Conservation (phyloP, 2,888 invertebrate species). For the Cantharis rustica region DNA sequence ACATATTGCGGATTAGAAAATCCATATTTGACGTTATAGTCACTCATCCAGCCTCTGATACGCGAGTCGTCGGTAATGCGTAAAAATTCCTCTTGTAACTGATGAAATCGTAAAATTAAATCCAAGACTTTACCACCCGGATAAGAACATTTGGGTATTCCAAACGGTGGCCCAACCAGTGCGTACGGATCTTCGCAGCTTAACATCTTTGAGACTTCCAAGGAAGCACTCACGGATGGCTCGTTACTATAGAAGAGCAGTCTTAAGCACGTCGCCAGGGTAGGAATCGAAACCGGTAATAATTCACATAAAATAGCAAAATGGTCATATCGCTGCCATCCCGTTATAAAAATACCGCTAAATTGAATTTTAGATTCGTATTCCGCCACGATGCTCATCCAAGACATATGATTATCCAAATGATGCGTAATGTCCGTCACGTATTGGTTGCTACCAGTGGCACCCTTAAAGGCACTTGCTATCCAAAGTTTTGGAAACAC, state of each 20-base stretch:
- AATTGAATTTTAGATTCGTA: slow-evolving; percentile 61
- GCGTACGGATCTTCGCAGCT: slow-evolving; percentile 50
- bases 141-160: slow-evolving; percentile 49
- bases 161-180: slow-evolving; percentile 46
- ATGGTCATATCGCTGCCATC: slow-evolving; percentile 75
- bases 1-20: slow-evolving; percentile 69
- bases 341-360: slow-evolving; percentile 71
- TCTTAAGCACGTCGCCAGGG: slow-evolving; percentile 64
- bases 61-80: slow-evolving; percentile 54
- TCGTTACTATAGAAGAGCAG: slow-evolving; percentile 54
- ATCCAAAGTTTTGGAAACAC: slow-evolving; percentile 76
- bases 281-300: slow-evolving; percentile 66
- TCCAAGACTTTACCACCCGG: slow-evolving; percentile 51
- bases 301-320: slow-evolving; percentile 69
- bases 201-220: slow-evolving; percentile 46
- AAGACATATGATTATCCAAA: slow-evolving; percentile 72
- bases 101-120: slow-evolving; percentile 54
- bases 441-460: slow-evolving; percentile 61
- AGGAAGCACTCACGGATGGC: slow-evolving; percentile 60
- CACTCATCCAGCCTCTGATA: slow-evolving; percentile 65
- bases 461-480: slow-evolving; percentile 85
- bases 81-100: slow-evolving; percentile 59
- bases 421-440: slow-evolving; percentile 66
- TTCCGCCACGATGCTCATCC: slow-evolving; percentile 65
- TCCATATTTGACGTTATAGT: slow-evolving; percentile 68